phyloP scores from a whole-genome alignment of 2,797 vertebrate species.

The Crocodylus rhombifer region DNA sequence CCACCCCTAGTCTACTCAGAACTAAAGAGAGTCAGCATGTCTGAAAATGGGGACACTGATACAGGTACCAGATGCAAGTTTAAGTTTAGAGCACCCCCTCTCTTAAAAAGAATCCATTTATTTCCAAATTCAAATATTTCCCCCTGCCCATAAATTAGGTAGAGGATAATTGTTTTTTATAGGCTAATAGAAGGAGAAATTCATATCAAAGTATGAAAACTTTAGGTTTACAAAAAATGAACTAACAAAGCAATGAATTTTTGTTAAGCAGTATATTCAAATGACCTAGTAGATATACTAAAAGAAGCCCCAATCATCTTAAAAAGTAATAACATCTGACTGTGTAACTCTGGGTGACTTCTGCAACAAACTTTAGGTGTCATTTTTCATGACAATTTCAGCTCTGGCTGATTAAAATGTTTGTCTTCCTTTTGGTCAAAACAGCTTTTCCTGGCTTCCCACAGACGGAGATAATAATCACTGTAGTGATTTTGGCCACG shows the following conservation, averaged over 20 bases:
- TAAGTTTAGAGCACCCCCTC: neutral
- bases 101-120: conserved; percentile 7
- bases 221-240: conserved; percentile 4
- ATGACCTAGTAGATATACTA: conserved; percentile 31
- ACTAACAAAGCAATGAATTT: neutral
- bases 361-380: conserved; percentile 9
- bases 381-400: conserved; percentile 37
- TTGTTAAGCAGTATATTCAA: conserved; percentile 18
- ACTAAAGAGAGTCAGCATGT: neutral
- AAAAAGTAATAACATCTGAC: neutral
- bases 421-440: neutral
- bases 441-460: conserved; percentile 22
- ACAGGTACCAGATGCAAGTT: neutral
- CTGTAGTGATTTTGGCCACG: neutral
- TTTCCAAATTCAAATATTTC: conserved; percentile 37
- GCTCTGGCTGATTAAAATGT: neutral
- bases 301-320: neutral
- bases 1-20: neutral
- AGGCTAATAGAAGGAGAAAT: conserved; percentile 22
- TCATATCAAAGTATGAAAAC: neutral
- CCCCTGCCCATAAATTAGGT: conserved; percentile 2
- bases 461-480: conserved; percentile 16
- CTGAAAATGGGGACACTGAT: neutral
- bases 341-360: neutral
- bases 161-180: conserved; percentile 3